Conservation (phyloP, 2,888 invertebrate species). For the Drosophila vallismaia region DNA sequence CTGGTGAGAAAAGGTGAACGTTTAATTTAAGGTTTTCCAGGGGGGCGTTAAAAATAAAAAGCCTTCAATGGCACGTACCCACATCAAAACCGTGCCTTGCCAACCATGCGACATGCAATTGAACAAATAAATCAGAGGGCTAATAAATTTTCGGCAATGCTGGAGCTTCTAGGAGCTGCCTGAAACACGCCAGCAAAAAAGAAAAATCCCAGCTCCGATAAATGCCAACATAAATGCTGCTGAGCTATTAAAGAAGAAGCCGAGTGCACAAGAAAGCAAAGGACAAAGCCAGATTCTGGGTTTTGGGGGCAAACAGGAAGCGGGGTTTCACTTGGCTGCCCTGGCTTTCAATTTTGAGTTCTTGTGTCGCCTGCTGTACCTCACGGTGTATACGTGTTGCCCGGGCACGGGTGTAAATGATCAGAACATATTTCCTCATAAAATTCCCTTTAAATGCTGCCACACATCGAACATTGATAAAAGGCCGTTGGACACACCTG, state of each 20-base stretch:
- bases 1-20: background rate
- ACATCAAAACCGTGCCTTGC: conserved; percentile 18
- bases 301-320: background rate
- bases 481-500: conserved; percentile 52
- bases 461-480: conserved; percentile 54
- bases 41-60: conserved; percentile 9
- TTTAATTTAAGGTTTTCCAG: background rate
- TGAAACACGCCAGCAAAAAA: conserved; percentile 14
- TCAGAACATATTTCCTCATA: background rate
- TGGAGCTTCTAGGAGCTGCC: conserved; percentile 10
- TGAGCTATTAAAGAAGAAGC: conserved; percentile 43
- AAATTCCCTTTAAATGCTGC: background rate
- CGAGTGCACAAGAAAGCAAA: conserved; percentile 34
- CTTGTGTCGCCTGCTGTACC: conserved; percentile 5
- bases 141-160: conserved; percentile 58
- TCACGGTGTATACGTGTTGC: conserved; percentile 57
- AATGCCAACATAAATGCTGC: conserved; percentile 56
- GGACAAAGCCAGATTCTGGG: conserved; percentile 20
- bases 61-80: conserved; percentile 27
- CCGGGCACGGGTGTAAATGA: background rate
- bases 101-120: conserved; percentile 51
- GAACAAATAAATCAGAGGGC: conserved; percentile 66
- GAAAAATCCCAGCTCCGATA: conserved; percentile 18
- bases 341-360: conserved; percentile 39
- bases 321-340: conserved; percentile 19